Base-by-base conservation (phyloP, 2,113 vertebrate genomes). In the Plecotus auritus region DNA sequence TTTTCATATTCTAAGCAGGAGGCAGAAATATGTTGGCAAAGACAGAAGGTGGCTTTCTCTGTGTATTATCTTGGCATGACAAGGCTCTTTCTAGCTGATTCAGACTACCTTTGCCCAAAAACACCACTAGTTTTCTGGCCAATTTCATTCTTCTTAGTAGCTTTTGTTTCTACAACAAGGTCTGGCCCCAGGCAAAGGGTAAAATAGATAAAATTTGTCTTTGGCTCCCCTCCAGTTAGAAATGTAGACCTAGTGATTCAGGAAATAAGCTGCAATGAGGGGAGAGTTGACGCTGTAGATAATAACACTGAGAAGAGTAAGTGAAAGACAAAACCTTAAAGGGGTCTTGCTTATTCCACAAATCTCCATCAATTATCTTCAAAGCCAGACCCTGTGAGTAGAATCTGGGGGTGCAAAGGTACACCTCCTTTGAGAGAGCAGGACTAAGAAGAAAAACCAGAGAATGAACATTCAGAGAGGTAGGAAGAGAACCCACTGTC, bases 31-130 rank as follows among this genome's bases (percentile, higher is more conserved):
- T 69, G 69, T 90, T 97, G 94, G 81, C 92, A 95, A 72, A 42
- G 73, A 90, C 49, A 88, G 49, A 45, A 94, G 32, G 85, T 80
- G 47, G 54, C 23, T 95, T 94, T 78, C 69, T 88, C 64, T 94
- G 86, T 94, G 42, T 96, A 87, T 89, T 91, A 37, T 93, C 66
- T 95, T 96, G 90, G 76, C 86, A 70, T n/a, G 18, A 78, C 28
- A 93, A 87, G 22, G 64, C 61, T 94, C 83, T 81, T 94, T 85
- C 77, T 70, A 78, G 28, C 85, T 93, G 85, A 96, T 81, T 92
- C 45, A 82, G 70, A 70, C 20, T 76, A 18, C 56, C 85, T 88
- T 22, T 94, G 86, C 92, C 76, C 83, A 94, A 86, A 90, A 64
- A 13, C 0, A 23, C 74, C 54, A 28, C 72, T 88, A 94, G 47